A percentile compares a stretch with the other conserved stretches of the same genome.
These are phyloP conservation scores for Athalia circularis DNA, from an alignment of 2,888 invertebrate genomes.

Conservation along the genomic window DNA sequence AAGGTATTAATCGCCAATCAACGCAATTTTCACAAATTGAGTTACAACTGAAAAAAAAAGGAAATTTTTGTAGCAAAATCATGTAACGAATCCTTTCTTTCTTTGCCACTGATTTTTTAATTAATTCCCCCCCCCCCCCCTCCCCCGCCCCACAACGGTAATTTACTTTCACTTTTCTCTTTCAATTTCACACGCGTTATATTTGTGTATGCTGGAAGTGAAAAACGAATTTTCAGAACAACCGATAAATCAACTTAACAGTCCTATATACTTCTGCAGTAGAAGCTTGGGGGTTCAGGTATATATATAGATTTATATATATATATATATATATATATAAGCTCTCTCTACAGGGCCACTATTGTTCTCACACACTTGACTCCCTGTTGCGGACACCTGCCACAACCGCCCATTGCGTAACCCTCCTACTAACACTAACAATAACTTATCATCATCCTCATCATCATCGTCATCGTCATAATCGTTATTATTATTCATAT, in stretches of 20 bases:
- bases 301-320: too few species aligned
- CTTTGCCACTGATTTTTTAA: not conserved
- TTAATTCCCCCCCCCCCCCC: not conserved
- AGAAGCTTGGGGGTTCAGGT: not conserved
- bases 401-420: conserved; percentile 14
- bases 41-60: too few species aligned
- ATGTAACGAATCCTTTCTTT: too few species aligned
- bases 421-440: conserved; percentile 11
- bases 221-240: conserved; percentile 27
- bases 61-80: too few species aligned
- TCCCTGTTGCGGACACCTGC: conserved; percentile 36
- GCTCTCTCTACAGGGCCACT: conserved; percentile 21
- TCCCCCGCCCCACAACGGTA: not conserved
- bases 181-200: not conserved
- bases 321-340: too few species aligned
- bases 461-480: too few species aligned
- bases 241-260: conserved; percentile 21
- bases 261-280: conserved; percentile 6
- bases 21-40: too few species aligned
- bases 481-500: too few species aligned
- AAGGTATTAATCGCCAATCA: too few species aligned
- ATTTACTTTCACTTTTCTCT: conserved; percentile 7
- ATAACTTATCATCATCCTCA: conserved; percentile 17
- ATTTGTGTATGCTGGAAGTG: not conserved
- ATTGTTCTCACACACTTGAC: conserved; percentile 21